Evolutionary conservation across 2,888 invertebrate species (phyloP).

Genomic region (Polia nebulosa): DNA sequence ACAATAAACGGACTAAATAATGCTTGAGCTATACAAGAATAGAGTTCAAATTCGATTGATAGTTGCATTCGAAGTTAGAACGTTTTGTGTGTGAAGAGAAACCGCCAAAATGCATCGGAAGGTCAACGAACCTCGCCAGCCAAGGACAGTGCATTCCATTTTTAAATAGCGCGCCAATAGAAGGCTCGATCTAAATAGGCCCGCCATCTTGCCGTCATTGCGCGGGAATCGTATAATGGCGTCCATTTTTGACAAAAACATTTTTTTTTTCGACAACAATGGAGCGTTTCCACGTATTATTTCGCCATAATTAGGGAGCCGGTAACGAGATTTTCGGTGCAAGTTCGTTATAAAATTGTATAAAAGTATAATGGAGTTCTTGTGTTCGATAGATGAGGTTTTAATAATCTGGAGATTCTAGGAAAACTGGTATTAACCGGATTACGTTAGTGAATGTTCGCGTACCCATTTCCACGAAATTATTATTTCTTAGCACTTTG

Average conservation of each 20-base stretch:
- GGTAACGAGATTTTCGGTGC: conserved; percentile 80
- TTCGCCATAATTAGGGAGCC: conserved; percentile 87
- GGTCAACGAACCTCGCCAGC: conserved; percentile 88
- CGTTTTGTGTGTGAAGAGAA: conserved; percentile 78
- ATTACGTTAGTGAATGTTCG: background rate
- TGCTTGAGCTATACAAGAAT: conserved; percentile 69
- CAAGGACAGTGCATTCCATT: conserved; percentile 91
- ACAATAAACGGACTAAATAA: conserved; percentile 68
- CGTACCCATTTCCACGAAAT: conserved; percentile 10
- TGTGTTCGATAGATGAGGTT: conserved; percentile 39
- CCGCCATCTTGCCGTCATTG: conserved; percentile 89
- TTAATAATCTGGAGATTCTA: conserved; percentile 23
- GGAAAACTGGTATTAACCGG: background rate
- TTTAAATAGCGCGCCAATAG: conserved; percentile 91
- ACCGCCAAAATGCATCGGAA: conserved; percentile 91
- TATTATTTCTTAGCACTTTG: background rate
- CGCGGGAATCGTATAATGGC: conserved; percentile 78
- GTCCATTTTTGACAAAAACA: conserved; percentile 79
- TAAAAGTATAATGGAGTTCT: conserved; percentile 57
- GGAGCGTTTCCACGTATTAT: conserved; percentile 82
- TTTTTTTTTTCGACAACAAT: conserved; percentile 84
- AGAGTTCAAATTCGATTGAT: conserved; percentile 73
- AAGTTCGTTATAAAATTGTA: conserved; percentile 71
- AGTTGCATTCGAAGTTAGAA: conserved; percentile 70
- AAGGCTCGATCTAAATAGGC: conserved; percentile 89